A percentile compares a stretch with the other conserved stretches of the same genome.
phyloP scores from a whole-genome alignment of 1,140 invertebrate genomes.

The Eumeta japonica region DNA sequence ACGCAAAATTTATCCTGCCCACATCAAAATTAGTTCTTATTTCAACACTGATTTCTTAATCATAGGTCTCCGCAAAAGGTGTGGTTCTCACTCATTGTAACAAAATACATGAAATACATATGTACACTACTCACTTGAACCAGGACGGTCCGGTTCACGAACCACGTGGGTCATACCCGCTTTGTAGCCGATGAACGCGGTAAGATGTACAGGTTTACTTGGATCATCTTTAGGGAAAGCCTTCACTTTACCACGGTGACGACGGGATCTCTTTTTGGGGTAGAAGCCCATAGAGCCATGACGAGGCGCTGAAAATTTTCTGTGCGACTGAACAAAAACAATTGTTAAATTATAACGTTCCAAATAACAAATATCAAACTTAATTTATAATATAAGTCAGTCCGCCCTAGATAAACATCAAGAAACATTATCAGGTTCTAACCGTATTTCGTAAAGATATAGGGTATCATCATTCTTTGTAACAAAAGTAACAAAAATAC shows the following conservation, averaged over 20 bases:
- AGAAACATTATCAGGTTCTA: constrained; percentile 52
- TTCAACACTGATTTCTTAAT: too few species aligned
- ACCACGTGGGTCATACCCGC: constrained; percentile 99
- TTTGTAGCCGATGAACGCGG: constrained; percentile 97
- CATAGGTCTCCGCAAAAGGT: too few species aligned
- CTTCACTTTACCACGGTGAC: constrained; percentile 98
- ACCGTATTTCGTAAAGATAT: constrained; percentile 36
- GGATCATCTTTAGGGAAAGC: constrained; percentile 99
- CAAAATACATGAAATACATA: too few species aligned
- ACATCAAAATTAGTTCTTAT: too few species aligned
- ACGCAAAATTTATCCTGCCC: too few species aligned
- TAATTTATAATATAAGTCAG: constrained; percentile 23
- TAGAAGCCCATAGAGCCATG: constrained; percentile 99
- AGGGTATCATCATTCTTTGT: constrained; percentile 40
- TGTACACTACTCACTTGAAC: constrained; percentile 94
- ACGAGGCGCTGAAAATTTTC: constrained; percentile 98
- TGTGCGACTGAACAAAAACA: constrained; percentile 84
- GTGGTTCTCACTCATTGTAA: too few species aligned
- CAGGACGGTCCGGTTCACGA: constrained; percentile 97
- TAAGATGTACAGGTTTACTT: constrained; percentile 94
- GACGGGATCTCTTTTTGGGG: constrained; percentile 93
- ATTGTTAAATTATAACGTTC: constrained; percentile 2
- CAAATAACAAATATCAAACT: neutral
- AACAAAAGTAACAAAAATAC: too few species aligned
- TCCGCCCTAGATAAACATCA: constrained; percentile 55